Conservation (phyloP, 2,797 vertebrate genomes). For the Catostomus latipinnis region DNA sequence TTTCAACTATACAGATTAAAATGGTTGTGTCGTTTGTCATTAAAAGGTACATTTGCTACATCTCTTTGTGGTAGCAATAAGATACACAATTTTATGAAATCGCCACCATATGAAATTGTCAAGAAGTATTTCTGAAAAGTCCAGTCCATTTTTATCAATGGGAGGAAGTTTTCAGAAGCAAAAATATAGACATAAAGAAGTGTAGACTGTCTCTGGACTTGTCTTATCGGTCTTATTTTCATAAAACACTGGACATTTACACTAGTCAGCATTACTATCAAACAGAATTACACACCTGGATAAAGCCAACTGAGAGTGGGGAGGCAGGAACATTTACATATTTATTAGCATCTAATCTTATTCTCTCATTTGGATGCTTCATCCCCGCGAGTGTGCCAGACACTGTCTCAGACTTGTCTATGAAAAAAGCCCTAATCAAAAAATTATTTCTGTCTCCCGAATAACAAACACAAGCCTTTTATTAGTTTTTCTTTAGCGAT, state of each 20-base stretch:
- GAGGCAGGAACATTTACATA: conserved; percentile 61
- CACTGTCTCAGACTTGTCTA: conserved; percentile 51
- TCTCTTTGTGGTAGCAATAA: neutral
- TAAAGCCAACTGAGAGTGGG: conserved; percentile 58
- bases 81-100: neutral
- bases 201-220: neutral
- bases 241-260: conserved; percentile 47
- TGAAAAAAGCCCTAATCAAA: conserved; percentile 59
- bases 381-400: conserved; percentile 43
- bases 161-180: conserved; percentile 11
- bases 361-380: conserved; percentile 59
- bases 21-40: neutral
- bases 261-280: conserved; percentile 53
- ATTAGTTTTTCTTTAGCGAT: conserved; percentile 34
- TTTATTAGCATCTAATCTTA: conserved; percentile 65
- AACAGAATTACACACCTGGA: conserved; percentile 60
- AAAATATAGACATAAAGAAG: neutral
- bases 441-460: conserved; percentile 56
- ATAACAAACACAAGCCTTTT: conserved; percentile 58
- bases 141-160: conserved; percentile 5
- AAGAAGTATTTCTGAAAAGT: neutral
- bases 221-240: conserved; percentile 18
- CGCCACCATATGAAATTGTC: neutral
- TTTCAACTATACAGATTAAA: too few relatives aligned
- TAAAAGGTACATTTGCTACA: neutral